Base-by-base conservation (phyloP, 2,113 vertebrate species). In the Anoplopoma fimbria region DNA sequence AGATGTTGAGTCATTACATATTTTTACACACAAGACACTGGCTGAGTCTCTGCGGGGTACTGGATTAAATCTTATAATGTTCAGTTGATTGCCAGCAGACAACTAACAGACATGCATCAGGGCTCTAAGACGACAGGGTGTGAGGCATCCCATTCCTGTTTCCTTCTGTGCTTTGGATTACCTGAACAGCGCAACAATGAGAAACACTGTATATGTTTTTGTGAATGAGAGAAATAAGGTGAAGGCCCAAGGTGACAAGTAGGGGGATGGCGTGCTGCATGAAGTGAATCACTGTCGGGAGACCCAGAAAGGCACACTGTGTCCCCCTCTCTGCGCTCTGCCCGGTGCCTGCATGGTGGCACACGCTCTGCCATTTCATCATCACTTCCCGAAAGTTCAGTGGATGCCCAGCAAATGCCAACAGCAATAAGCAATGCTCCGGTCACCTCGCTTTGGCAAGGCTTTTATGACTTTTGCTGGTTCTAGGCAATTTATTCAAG, bases 341-440 rank as follows among this genome's bases (percentile, higher is more conserved):
- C 75, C 49, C 33, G 67, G 36, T 84, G 85, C 73, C 60, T 42
- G 76, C 55, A 40, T 58, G 81, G 67, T 87, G 70, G 88, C 82
- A 80, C 86, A 73, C 1, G 36, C 68, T 64, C 58, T 53, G 78
- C 75, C 25, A 83, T 88, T 88, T 91, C 87, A 82, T 89, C 84
- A 78, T 89, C 84, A 76, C 87, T 94, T 92, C 92, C 88, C 75
- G 69, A 88, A 92, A 88, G 75, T 72, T 87, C 58, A 62, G 49
- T 67, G 13, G 47, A 79, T 87, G 75, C 81, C 69, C 51, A 9
- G 71, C 55, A 58, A 85, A 86, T 62, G 89, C 92, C 92, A 93
- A 91, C 69, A 87, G 84, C 87, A 90, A 91, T 83, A 89, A 84
- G 88, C 70, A 79, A 69, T 23, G 49, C 87, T 71, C 76, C 19